These are phyloP conservation scores for Zele albiditarsus DNA, from an alignment of 2,888 invertebrate genomes.

Conservation along the genomic window DNA sequence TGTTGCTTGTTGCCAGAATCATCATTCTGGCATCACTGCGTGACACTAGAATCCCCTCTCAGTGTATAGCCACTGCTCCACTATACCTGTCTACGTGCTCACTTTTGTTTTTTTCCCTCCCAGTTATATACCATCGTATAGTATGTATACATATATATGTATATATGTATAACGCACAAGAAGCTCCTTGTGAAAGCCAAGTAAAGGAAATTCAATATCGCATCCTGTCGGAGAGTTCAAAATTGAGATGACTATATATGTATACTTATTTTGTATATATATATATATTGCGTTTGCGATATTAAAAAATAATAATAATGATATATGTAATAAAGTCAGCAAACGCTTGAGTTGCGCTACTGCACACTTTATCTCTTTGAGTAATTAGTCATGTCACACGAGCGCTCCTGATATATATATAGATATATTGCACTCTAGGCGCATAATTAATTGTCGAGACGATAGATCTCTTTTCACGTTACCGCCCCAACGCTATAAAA, in stretches of 20 bases:
- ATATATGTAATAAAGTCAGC: background rate
- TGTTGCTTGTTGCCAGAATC: no score
- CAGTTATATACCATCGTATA: background rate
- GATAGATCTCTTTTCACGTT: slow-evolving; percentile 20
- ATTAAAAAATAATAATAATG: background rate
- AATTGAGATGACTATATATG: background rate
- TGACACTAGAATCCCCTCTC: background rate
- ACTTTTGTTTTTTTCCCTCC: background rate
- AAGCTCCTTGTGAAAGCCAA: slow-evolving; percentile 19
- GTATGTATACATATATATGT: background rate
- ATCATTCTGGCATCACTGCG: no score
- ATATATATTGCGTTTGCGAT: background rate
- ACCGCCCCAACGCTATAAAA: background rate
- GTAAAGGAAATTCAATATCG: slow-evolving; percentile 30
- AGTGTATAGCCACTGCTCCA: background rate
- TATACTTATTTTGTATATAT: background rate
- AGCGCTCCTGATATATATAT: background rate
- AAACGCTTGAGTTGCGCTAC: background rate
- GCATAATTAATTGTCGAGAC: slow-evolving; percentile 21
- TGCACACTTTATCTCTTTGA: background rate
- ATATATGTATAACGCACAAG: background rate
- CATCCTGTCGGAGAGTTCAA: slow-evolving; percentile 5
- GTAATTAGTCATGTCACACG: slow-evolving; percentile 26
- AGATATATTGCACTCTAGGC: background rate
- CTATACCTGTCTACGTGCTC: background rate